Evolutionary conservation across 1,140 invertebrate genomes (phyloP), one percentile per base, ranked within the genome.

Genomic region (Elysia chlorotica): DNA sequence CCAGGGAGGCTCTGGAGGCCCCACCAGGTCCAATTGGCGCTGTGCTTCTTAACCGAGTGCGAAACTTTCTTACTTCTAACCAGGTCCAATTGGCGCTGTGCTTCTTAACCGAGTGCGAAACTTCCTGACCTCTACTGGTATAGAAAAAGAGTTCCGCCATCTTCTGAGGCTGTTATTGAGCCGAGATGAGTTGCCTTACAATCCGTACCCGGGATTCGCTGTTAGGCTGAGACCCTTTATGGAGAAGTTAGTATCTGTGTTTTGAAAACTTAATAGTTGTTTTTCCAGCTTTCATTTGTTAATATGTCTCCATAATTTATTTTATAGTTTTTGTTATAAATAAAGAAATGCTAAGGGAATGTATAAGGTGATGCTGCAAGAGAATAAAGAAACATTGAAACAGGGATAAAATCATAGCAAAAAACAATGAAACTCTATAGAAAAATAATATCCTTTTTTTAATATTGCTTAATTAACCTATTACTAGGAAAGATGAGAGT

Each of bases 151-250:
- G 54, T 82, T 83, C 41, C 65, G 35, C 2, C 56, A 73, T 5
- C 62, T 81, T 23, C 65, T 82, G 2, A 74, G 76, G 17, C 41
- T 74, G 25, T 63, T 83, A 31, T 56, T 83, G 19, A 71, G 77
- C 31, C 65, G 78, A 37, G 63, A 71, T 37, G 74, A 76, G 30
- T 66, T 83, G 10, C 82, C 82, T 1, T 83, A 82, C 54, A 83
- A 83, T 48, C 82, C 82, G 36, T 83, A 82, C 37, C 78, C 81
- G 31, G 80, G 79, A 0, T 77, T 82, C 72, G 78, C 79, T 19
- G 28, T 70, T 5, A 69, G 79, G 54, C 71, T 82, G 14, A 72
- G 81, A 65, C 78, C 78, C 33, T 73, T 71, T 62, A 75, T 75
- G 72, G 82, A 83, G 61, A 79, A 72, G 82, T 83, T 35, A 74